Evolutionary conservation across 2,113 vertebrate species (phyloP).

Genomic region (Willisornis vidua): DNA sequence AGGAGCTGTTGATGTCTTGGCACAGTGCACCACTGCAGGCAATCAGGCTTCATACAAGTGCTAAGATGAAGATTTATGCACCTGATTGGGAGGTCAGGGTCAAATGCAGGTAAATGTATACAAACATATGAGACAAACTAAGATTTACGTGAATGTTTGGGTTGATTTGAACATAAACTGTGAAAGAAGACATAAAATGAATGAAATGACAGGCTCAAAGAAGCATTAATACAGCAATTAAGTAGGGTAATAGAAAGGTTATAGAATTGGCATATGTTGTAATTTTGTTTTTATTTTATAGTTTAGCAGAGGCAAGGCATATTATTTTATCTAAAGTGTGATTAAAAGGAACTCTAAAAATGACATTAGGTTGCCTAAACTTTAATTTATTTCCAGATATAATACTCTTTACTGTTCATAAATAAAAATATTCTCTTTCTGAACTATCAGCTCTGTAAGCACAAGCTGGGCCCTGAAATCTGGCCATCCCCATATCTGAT

Average conservation of each 20-base stretch:
- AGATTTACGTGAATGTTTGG: background rate
- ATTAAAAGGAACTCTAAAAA: slow-evolving; percentile 17
- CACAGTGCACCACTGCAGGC: background rate
- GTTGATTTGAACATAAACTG: background rate
- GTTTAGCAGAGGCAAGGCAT: background rate
- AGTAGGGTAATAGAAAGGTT: background rate
- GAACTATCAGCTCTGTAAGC: background rate
- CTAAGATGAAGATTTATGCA: background rate
- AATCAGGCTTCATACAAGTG: rapidly evolving
- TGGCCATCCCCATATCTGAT: background rate
- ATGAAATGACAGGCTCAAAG: background rate
- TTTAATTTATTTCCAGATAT: background rate
- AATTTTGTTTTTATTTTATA: slow-evolving; percentile 6
- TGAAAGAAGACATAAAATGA: background rate
- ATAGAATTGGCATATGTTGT: background rate
- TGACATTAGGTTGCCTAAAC: background rate
- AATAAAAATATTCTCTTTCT: background rate
- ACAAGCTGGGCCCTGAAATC: background rate
- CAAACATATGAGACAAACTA: background rate
- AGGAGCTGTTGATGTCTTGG: background rate
- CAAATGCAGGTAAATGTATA: background rate
- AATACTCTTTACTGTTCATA: background rate
- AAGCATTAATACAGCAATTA: background rate
- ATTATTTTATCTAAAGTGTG: background rate
- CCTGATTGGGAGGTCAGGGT: background rate